Conservation (phyloP, 1,140 invertebrate species). For the Solenopsis invicta region DNA sequence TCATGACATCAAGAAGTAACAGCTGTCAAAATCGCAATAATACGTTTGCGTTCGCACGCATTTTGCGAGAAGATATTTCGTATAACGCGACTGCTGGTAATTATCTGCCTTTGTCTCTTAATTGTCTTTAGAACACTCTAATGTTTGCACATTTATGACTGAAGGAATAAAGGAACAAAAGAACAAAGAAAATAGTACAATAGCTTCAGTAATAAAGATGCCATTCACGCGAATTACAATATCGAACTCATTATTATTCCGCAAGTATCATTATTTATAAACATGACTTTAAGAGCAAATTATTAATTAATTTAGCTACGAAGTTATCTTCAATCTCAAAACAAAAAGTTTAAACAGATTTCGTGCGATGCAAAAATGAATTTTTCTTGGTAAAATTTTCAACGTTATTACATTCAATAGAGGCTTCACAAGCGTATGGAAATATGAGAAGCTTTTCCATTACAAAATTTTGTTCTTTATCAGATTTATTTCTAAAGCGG, state of each 20-base stretch:
- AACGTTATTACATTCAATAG: neutral
- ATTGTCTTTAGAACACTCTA: neutral
- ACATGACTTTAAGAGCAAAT: neutral
- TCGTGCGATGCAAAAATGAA: neutral
- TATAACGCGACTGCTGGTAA: neutral
- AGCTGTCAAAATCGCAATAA: neutral
- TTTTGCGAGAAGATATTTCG: neutral
- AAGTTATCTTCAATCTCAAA: neutral
- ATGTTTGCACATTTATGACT: neutral
- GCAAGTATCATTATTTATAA: neutral
- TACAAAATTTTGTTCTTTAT: neutral
- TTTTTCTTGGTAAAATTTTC: neutral
- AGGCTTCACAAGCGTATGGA: neutral
- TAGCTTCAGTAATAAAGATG: neutral
- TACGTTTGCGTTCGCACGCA: neutral
- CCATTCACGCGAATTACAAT: neutral
- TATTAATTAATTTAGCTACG: neutral
- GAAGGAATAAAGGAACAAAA: neutral
- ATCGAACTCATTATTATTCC: neutral
- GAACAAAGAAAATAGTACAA: neutral
- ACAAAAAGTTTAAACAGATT: neutral
- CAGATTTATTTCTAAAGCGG: neutral
- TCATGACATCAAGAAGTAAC: neutral
- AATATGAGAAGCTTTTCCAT: neutral
- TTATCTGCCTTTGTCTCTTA: neutral